phyloP scores from a whole-genome alignment of 2,113 vertebrate genomes.

The Petaurus breviceps region DNA sequence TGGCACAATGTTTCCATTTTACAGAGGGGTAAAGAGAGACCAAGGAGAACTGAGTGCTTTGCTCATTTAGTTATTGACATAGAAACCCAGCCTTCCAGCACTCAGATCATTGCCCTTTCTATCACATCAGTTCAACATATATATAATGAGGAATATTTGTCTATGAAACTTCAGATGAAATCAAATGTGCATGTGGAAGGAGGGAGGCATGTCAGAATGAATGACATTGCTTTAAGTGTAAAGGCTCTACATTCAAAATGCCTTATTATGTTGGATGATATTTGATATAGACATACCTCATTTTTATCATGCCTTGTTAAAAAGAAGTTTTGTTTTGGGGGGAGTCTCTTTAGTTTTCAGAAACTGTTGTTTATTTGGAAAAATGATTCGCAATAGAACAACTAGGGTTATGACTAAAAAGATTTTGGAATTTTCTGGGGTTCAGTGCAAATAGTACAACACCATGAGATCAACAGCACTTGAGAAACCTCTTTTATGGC shows the following conservation, averaged over 20 bases:
- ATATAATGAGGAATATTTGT: background rate
- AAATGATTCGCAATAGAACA: background rate
- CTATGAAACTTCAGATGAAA: background rate
- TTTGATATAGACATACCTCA: background rate
- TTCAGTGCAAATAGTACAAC: too few relatives aligned
- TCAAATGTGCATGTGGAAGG: background rate
- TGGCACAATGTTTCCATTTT: background rate
- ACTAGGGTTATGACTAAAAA: too few relatives aligned
- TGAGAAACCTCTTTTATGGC: too few relatives aligned
- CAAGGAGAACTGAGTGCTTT: background rate
- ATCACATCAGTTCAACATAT: background rate
- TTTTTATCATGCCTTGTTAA: background rate
- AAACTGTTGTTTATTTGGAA: background rate
- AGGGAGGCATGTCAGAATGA: background rate
- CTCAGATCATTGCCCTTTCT: background rate
- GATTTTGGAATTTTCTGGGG: too few relatives aligned
- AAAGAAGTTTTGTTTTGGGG: background rate
- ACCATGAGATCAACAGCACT: too few relatives aligned
- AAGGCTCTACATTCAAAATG: background rate
- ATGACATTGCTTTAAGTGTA: background rate
- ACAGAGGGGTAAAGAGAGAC: background rate
- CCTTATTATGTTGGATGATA: background rate
- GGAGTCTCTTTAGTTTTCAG: background rate
- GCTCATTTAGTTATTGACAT: background rate
- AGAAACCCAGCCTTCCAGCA: background rate